These are phyloP conservation scores for Datnioides undecimradiatus DNA, from an alignment of 2,113 vertebrate species.

Conservation along the genomic window DNA sequence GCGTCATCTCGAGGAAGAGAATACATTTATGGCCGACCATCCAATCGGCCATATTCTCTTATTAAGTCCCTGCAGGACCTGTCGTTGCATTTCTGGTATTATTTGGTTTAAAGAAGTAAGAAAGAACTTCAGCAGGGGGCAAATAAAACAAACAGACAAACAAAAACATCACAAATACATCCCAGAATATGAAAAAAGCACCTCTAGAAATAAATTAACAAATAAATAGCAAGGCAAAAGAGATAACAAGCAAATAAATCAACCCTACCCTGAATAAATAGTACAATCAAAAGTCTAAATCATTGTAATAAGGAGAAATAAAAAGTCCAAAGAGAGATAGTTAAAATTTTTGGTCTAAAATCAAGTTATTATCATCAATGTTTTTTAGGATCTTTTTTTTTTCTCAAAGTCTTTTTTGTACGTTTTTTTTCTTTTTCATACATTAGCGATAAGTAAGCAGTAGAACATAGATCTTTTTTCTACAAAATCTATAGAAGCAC, in stretches of 20 bases:
- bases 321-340: constrained; percentile 84
- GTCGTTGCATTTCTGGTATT: constrained; percentile 73
- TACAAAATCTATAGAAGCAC: constrained; percentile 91
- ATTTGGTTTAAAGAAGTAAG: constrained; percentile 80
- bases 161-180: constrained; percentile 56
- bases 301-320: constrained; percentile 62
- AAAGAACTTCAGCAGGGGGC: constrained; percentile 69
- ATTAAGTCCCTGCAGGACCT: constrained; percentile 48
- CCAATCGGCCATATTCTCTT: constrained; percentile 44
- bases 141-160: neutral
- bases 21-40: constrained; percentile 19
- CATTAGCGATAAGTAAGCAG: constrained; percentile 89
- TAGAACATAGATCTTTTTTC: constrained; percentile 89
- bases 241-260: constrained; percentile 56
- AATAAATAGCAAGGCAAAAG: constrained; percentile 76
- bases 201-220: constrained; percentile 76
- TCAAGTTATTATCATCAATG: constrained; percentile 88
- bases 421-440: constrained; percentile 85
- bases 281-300: constrained; percentile 83
- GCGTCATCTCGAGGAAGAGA: constrained; percentile 52
- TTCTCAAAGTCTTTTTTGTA: constrained; percentile 82
- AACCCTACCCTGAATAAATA: constrained; percentile 82
- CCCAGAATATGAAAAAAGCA: constrained; percentile 68
- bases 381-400: constrained; percentile 83
- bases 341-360: constrained; percentile 93